These are phyloP conservation scores for Idaea biselata DNA, from an alignment of 2,888 invertebrate species.

Conservation along the genomic window DNA sequence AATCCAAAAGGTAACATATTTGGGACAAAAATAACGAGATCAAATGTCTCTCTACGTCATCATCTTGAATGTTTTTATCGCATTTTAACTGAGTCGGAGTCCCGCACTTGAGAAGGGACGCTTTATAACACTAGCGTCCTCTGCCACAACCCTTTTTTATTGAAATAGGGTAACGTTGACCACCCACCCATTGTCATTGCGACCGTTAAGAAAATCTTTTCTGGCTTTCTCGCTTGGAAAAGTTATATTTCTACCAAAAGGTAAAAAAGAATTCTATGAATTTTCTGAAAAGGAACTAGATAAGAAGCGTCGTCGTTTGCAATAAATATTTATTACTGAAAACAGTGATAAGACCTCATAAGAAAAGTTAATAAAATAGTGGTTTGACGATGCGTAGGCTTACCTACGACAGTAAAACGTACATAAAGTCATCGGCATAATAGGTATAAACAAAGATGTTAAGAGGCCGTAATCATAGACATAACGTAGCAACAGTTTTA, in stretches of 20 bases:
- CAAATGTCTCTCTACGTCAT: neutral
- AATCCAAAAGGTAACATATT: neutral
- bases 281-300: neutral
- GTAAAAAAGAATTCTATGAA: neutral
- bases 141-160: neutral
- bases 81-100: neutral
- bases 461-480: neutral
- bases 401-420: neutral
- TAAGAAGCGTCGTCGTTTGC: neutral
- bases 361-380: neutral
- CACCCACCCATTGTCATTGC: neutral
- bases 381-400: neutral
- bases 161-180: neutral
- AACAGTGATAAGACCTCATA: neutral
- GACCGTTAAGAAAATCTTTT: neutral
- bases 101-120: conserved; percentile 1
- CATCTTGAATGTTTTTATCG: conserved; percentile 1
- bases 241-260: neutral
- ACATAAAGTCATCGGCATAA: neutral
- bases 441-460: conserved; percentile 1
- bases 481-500: neutral
- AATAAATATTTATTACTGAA: neutral
- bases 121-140: neutral
- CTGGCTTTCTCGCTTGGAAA: neutral
- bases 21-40: neutral